Percentiles rank a stretch among this genome's conserved stretches.
These are phyloP conservation scores for Rhysida immarginata DNA, from an alignment of 1,140 invertebrate genomes.

Conservation along the genomic window DNA sequence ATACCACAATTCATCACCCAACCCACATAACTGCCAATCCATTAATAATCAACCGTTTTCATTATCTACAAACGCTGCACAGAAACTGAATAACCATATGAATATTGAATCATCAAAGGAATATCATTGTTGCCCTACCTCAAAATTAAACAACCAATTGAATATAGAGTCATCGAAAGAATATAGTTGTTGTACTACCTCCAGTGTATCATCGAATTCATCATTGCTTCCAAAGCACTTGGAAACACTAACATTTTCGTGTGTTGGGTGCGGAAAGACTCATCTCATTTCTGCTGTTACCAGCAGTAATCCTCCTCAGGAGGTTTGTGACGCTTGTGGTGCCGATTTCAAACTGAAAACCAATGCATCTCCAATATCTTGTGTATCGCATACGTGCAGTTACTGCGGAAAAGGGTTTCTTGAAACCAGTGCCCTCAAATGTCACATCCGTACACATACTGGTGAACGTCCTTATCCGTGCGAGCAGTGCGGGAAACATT, in stretches of 20 bases:
- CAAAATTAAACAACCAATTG: too few relatives aligned
- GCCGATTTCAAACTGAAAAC: conserved; percentile 88
- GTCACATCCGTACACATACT: neutral
- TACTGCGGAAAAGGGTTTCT: conserved; percentile 77
- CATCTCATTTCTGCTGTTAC: conserved; percentile 48
- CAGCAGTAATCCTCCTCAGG: neutral
- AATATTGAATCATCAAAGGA: too few relatives aligned
- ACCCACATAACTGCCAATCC: too few relatives aligned
- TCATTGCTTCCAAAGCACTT: neutral
- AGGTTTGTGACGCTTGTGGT: conserved; percentile 79
- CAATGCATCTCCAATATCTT: conserved; percentile 67
- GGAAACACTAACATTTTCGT: conserved; percentile 24
- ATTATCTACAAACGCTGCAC: too few relatives aligned
- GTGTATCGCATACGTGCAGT: conserved; percentile 64
- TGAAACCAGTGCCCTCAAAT: conserved; percentile 37
- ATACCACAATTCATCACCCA: too few relatives aligned
- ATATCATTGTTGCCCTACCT: too few relatives aligned
- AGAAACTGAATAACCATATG: too few relatives aligned
- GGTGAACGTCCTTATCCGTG: conserved; percentile 30
- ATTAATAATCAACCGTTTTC: too few relatives aligned
- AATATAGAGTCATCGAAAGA: too few relatives aligned
- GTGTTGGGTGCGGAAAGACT: conserved; percentile 79
- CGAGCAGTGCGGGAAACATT: conserved; percentile 36
- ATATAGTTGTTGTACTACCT: neutral
- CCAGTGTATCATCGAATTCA: neutral